These are phyloP conservation scores for Liolophura sinensis DNA, from an alignment of 1,140 invertebrate species.

Conservation along the genomic window DNA sequence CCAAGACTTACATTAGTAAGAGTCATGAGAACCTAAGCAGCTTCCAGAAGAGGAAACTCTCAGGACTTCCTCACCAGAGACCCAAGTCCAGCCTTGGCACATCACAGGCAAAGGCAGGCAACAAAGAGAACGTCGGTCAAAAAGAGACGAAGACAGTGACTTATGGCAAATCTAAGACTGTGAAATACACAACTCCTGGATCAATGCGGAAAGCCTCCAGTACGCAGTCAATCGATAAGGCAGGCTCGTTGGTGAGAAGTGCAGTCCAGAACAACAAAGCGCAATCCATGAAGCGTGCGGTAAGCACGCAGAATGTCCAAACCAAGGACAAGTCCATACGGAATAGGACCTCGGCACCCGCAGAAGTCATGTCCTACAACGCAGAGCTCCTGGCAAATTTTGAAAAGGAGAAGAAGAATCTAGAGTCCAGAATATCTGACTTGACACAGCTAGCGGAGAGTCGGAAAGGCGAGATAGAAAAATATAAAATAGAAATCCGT, in stretches of 20 bases:
- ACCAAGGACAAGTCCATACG: constrained; percentile 43
- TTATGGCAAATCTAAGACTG: constrained; percentile 23
- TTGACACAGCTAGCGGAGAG: constrained; percentile 53
- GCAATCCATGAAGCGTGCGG: constrained; percentile 46
- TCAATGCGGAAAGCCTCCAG: constrained; percentile 49
- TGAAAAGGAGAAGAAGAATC: constrained; percentile 57
- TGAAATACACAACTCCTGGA: constrained; percentile 12
- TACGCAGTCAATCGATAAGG: constrained; percentile 49
- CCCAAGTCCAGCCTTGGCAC: constrained; percentile 37
- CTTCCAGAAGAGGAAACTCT: constrained; percentile 38
- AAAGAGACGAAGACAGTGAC: constrained; percentile 25
- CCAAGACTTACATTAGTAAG: constrained; percentile 52
- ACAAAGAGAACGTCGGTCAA: constrained; percentile 14
- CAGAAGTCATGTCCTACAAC: constrained; percentile 59
- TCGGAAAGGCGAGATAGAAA: constrained; percentile 57
- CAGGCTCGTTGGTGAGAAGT: constrained; percentile 14
- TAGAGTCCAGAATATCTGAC: constrained; percentile 55
- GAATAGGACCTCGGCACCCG: constrained; percentile 52
- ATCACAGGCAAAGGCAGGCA: constrained; percentile 16
- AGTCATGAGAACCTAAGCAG: constrained; percentile 55
- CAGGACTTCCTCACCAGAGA: constrained; percentile 13
- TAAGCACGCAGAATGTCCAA: constrained; percentile 54
- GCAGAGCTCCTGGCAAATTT: constrained; percentile 57
- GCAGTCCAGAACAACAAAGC: constrained; percentile 27
- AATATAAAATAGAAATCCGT: constrained; percentile 52